Conservation (phyloP, 2,113 vertebrate genomes). For the Hassar affinis region DNA sequence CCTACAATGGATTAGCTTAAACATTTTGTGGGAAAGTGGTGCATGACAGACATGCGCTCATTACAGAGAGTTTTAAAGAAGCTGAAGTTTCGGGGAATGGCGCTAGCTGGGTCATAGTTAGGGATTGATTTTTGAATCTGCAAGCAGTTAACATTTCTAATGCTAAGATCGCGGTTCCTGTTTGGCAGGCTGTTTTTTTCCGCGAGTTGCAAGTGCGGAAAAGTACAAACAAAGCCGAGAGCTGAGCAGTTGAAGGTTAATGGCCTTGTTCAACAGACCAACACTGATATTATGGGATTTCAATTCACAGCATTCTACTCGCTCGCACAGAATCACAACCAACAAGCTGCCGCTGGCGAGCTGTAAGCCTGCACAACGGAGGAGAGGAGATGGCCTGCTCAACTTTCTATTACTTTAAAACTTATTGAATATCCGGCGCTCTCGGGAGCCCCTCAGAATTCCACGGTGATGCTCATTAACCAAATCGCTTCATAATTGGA, state of each 20-base stretch:
- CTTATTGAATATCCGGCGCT: too few species aligned
- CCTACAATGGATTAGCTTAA: too few species aligned
- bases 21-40: background rate
- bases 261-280: constrained; percentile 18
- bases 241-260: constrained; percentile 19
- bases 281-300: constrained; percentile 21
- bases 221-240: constrained; percentile 19
- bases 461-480: background rate
- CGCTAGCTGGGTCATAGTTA: background rate
- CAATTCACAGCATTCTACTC: constrained; percentile 23
- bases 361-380: background rate
- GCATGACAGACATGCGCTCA: background rate
- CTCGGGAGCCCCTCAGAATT: background rate
- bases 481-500: background rate
- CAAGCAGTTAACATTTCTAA: background rate
- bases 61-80: background rate
- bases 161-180: too few species aligned
- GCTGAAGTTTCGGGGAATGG: background rate
- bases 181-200: background rate
- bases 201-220: background rate
- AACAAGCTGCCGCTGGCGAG: background rate
- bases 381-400: background rate
- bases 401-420: background rate
- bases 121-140: background rate
- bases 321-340: background rate